A percentile compares a stretch with the other conserved stretches of the same genome.
Conservation (phyloP, 2,888 invertebrate species). For the Peribatodes rhomboidaria region DNA sequence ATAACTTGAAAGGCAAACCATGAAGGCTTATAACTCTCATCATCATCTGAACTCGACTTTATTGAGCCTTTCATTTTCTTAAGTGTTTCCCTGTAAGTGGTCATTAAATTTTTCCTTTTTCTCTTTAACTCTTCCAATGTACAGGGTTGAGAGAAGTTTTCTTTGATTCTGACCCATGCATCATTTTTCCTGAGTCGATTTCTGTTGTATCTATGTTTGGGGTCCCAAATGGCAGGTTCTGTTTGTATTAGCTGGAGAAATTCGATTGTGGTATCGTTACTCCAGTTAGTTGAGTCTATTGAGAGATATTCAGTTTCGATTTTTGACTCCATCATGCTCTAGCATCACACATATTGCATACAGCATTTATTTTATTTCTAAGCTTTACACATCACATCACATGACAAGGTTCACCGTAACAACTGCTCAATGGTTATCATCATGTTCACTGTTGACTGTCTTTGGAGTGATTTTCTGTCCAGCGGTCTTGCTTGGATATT, state of each 20-base stretch:
- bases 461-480: no score
- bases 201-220: neutral
- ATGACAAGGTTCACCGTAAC: no score
- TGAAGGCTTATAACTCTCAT: neutral
- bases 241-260: neutral
- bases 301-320: neutral
- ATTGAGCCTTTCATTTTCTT: neutral
- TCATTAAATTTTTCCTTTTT: neutral
- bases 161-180: neutral
- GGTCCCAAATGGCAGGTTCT: neutral
- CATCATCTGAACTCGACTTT: neutral
- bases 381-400: no score
- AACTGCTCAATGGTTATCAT: no score
- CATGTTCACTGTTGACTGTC: no score
- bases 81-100: neutral
- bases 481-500: no score
- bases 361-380: no score
- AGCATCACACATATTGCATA: neutral
- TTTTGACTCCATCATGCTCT: neutral
- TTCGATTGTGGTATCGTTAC: neutral
- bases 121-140: neutral
- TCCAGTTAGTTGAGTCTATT: neutral
- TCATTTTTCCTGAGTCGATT: neutral
- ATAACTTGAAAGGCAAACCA: neutral
- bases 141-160: neutral